phyloP scores from a whole-genome alignment of 2,113 vertebrate species.

The Sapajus apella region DNA sequence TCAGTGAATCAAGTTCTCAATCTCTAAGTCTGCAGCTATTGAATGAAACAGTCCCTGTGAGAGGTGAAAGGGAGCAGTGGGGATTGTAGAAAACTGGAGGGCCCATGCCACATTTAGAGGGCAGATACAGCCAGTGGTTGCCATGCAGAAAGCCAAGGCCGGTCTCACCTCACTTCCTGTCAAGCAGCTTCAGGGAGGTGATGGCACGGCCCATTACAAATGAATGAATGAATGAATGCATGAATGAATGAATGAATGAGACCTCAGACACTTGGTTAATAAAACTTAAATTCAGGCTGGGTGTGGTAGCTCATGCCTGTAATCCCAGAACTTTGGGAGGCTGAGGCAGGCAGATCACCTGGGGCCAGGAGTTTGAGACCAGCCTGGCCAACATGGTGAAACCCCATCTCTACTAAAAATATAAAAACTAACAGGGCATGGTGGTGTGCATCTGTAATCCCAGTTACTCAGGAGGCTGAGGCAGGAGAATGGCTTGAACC shows the following conservation, averaged over 20 bases:
- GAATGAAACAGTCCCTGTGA: not conserved
- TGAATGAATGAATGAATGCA: not conserved
- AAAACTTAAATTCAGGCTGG: not conserved
- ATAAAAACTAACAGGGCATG: too few relatives aligned
- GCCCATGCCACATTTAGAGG: not conserved
- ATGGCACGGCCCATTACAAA: not conserved
- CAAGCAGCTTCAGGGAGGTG: not conserved
- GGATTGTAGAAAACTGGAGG: not conserved
- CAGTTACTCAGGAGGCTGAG: too few relatives aligned
- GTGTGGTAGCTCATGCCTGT: too few relatives aligned
- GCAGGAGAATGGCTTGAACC: too few relatives aligned
- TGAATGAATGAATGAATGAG: not conserved
- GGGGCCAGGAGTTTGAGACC: too few relatives aligned
- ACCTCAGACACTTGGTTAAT: not conserved
- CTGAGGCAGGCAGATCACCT: too few relatives aligned
- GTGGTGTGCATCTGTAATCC: too few relatives aligned
- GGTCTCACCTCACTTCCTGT: not conserved
- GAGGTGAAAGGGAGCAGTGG: not conserved
- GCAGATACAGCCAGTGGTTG: not conserved
- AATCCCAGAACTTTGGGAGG: too few relatives aligned
- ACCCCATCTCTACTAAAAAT: too few relatives aligned
- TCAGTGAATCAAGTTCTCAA: not conserved
- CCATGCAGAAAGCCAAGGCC: not conserved
- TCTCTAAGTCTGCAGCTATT: not conserved
- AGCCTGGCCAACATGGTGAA: too few relatives aligned